Percentiles rank a stretch among this genome's conserved stretches.
phyloP scores from a whole-genome alignment of 2,797 vertebrate genomes.

The Onychomys leucogaster region DNA sequence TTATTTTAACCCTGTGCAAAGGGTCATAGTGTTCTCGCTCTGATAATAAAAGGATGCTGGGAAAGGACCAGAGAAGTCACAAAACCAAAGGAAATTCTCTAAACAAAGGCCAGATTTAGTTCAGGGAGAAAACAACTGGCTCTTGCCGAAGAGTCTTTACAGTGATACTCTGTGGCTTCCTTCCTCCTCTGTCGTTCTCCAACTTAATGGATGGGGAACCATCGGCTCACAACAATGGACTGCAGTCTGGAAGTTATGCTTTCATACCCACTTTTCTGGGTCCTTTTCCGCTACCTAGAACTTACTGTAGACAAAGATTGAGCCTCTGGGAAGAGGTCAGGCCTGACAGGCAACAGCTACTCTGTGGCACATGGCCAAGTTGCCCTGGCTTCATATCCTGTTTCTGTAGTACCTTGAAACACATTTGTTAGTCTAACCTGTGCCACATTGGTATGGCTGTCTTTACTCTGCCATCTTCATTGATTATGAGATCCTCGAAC shows the following conservation, averaged over 20 bases:
- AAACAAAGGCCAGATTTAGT: slow-evolving; percentile 64
- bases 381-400: not conserved
- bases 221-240: not conserved
- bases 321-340: not conserved
- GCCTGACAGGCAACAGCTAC: not conserved
- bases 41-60: slow-evolving; percentile 63
- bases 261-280: not conserved
- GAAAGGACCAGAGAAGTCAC: slow-evolving; percentile 63
- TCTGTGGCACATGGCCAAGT: not conserved
- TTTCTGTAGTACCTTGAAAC: not conserved
- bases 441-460: not conserved
- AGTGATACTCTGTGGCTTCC: not conserved
- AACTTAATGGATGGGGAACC: not conserved
- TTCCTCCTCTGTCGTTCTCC: not conserved
- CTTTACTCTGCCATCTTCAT: not conserved
- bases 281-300: not conserved
- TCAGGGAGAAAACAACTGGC: slow-evolving; percentile 19
- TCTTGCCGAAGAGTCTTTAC: slow-evolving; percentile 29
- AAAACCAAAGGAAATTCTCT: slow-evolving; percentile 55
- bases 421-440: not conserved
- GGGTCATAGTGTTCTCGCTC: slow-evolving; percentile 62
- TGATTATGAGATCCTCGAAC: not conserved
- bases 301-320: not conserved
- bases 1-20: slow-evolving; percentile 70
- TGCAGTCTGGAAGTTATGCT: not conserved